Evolutionary conservation across 1,140 invertebrate genomes (phyloP), one percentile per base, ranked within the genome.

Genomic region (Papilio polytes): DNA sequence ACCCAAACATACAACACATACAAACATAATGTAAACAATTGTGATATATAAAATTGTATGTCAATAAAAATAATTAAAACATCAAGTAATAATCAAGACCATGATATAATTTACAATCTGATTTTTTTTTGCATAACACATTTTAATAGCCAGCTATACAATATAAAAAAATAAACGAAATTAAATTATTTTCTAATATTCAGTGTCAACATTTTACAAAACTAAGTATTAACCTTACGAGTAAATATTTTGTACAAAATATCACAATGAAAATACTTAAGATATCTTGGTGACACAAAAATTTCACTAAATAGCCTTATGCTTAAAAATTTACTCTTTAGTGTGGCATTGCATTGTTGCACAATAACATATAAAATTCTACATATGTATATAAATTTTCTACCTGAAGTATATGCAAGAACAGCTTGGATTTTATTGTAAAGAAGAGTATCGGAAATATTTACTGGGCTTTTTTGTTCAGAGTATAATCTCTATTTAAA

Each of bases 171-270:
- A 26, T 41, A 46, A 81, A 66, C 79, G 44, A 41, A 26, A 74
- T 74, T 56, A 51, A 22, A 80, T 73, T 41, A 59, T 81, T 53
- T 77, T 41, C 78, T 76, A 78, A 2, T 79, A 56, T 81, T 80
- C 41, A 82, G 72, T 79, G 81, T 81, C 85, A 83, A 86, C 78
- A 84, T 74, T 84, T 85, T 79, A 83, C 53, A 78, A 81, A 83
- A 85, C 85, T 84, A 80, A 89, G 84, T 73, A 86, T 86, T 80
- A 87, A 85, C 87, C 90, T 89, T 90, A 91, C 81, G 88, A 82
- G 84, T 87, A 89, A 92, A 86, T 88, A 86, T 88, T 94, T 94
- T 94, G 90, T 94, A 94, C 92, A 92, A 86, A 91, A 89, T 92
- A 94, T 92, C 92, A 94, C 92, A 92, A 87, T 88, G 84, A 88